phyloP scores from a whole-genome alignment of 2,888 invertebrate genomes.

The Formica aserva region DNA sequence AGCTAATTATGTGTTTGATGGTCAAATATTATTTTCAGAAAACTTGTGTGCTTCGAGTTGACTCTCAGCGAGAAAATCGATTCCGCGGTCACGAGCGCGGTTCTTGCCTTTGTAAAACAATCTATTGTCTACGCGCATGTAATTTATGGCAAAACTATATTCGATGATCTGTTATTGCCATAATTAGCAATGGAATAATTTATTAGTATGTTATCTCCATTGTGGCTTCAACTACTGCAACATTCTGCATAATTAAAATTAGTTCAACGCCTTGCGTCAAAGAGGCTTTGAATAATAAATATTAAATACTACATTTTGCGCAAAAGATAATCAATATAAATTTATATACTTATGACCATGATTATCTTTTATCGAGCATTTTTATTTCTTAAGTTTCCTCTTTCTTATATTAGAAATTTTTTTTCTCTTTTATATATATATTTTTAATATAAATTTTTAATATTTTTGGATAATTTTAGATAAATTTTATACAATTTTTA shows the following conservation, averaged over 20 bases:
- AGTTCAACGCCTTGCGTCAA: background rate
- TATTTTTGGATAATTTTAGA: background rate
- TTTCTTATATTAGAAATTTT: background rate
- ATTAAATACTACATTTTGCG: background rate
- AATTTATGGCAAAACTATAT: constrained; percentile 29
- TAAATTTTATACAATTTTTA: background rate
- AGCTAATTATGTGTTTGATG: constrained; percentile 54
- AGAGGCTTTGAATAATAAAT: background rate
- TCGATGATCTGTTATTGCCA: constrained; percentile 2
- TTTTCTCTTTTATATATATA: background rate
- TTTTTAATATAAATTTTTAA: background rate
- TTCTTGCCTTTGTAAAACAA: constrained; percentile 30
- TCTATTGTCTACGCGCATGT: background rate
- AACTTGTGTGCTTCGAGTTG: constrained; percentile 21
- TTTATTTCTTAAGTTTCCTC: background rate
- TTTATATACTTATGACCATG: background rate
- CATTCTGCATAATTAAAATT: constrained; percentile 7
- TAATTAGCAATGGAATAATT: constrained; percentile 10
- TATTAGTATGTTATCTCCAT: constrained; percentile 4
- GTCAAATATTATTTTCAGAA: constrained; percentile 54
- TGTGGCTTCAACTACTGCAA: background rate
- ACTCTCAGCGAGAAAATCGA: constrained; percentile 5
- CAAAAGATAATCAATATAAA: background rate
- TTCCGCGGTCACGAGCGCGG: constrained; percentile 41
- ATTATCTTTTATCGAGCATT: background rate